Evolutionary conservation across 1,140 invertebrate genomes (phyloP).

Genomic region (Maniola jurtina): DNA sequence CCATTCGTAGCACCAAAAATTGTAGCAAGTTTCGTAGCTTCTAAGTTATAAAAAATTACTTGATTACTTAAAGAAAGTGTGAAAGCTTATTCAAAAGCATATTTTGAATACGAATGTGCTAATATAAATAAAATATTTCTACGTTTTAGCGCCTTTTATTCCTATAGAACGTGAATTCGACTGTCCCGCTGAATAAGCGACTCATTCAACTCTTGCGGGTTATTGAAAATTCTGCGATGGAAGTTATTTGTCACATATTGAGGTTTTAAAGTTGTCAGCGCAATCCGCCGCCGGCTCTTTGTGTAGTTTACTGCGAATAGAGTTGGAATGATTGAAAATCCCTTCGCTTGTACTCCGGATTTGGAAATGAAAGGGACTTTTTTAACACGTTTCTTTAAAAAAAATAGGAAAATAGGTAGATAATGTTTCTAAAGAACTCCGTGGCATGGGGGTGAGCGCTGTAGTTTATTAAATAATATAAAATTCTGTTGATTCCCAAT

Average conservation of each 20-base stretch:
- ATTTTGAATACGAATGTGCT: neutral
- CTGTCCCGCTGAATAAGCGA: conserved; percentile 10
- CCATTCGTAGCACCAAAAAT: no score
- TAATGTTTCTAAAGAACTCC: no score
- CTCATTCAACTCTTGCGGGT: conserved; percentile 5
- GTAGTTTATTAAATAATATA: no score
- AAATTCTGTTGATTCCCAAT: no score
- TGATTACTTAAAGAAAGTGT: no score
- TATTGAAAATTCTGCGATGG: conserved; percentile 5
- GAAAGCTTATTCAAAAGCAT: neutral
- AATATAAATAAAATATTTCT: neutral
- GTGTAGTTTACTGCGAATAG: neutral
- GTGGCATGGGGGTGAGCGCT: no score
- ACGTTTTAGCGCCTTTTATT: neutral
- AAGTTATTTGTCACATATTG: conserved; percentile 16
- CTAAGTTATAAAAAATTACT: no score
- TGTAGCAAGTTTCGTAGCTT: no score
- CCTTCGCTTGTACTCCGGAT: neutral
- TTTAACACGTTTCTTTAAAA: neutral
- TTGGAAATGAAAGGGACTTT: neutral
- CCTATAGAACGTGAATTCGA: neutral
- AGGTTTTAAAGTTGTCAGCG: conserved; percentile 18
- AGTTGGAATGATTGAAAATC: conserved; percentile 2
- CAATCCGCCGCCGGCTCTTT: conserved; percentile 1
- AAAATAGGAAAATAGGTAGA: no score